These are phyloP conservation scores for Calyptommatus sinebrachiatus DNA, from an alignment of 2,113 vertebrate species.

Conservation along the genomic window DNA sequence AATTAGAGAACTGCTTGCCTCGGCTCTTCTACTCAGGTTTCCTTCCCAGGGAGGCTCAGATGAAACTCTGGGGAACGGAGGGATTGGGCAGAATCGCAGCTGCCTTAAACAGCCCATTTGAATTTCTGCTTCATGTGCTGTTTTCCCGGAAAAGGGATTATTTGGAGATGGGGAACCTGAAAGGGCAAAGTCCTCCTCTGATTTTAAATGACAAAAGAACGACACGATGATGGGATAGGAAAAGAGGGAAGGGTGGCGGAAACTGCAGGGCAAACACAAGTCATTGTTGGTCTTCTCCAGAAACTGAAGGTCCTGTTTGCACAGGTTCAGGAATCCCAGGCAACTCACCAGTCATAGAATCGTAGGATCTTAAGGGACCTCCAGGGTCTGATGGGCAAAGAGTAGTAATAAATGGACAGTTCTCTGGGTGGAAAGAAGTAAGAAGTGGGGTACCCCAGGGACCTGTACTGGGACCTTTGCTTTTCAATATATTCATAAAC, in stretches of 20 bases:
- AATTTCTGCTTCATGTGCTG: slow-evolving; percentile 14
- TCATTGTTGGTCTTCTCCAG: no score
- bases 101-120: not conserved
- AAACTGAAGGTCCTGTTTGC: no score
- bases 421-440: no score
- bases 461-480: no score
- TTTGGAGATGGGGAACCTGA: slow-evolving; percentile 2
- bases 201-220: not conserved
- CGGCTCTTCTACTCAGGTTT: not conserved
- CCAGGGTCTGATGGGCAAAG: no score
- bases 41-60: not conserved
- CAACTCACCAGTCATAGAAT: no score
- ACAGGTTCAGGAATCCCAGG: no score
- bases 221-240: not conserved
- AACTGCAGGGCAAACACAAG: not conserved
- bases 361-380: no score
- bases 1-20: not conserved
- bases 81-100: not conserved
- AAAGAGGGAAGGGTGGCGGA: not conserved
- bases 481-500: no score
- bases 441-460: no score
- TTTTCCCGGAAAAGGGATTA: slow-evolving; percentile 23
- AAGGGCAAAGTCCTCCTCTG: slow-evolving; percentile 7
- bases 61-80: not conserved
- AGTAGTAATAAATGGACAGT: no score